Percentiles rank a stretch among this genome's conserved stretches.
These are phyloP conservation scores for Coryphaenoides rupestris DNA, from an alignment of 2,113 vertebrate species.

Conservation along the genomic window DNA sequence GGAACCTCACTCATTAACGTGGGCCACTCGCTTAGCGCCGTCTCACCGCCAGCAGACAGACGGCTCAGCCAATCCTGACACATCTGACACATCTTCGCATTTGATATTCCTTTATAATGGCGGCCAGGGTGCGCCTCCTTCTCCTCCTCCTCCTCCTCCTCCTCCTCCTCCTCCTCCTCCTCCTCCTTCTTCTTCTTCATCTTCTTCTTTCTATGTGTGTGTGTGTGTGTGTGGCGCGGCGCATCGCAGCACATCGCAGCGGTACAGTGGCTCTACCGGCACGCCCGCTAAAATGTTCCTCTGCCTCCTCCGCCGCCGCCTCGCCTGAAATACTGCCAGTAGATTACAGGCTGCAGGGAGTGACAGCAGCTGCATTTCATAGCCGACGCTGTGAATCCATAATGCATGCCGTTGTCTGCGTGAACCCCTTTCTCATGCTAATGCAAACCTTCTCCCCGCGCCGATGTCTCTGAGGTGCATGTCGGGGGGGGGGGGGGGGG, in stretches of 20 bases:
- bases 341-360: slow-evolving; percentile 65
- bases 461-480: slow-evolving; percentile 65
- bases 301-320: no score
- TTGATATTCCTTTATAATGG: slow-evolving; percentile 58
- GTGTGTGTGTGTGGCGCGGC: not conserved
- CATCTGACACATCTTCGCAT: slow-evolving; percentile 52
- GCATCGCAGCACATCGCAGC: no score
- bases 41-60: slow-evolving; percentile 42
- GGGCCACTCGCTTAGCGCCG: slow-evolving; percentile 43
- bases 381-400: slow-evolving; percentile 71
- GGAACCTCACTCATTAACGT: slow-evolving; percentile 61
- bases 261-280: no score
- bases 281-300: slow-evolving; percentile 42
- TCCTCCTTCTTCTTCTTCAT: no score
- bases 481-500: slow-evolving; percentile 32
- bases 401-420: slow-evolving; percentile 71
- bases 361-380: slow-evolving; percentile 70
- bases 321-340: slow-evolving; percentile 58
- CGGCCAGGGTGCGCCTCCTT: slow-evolving; percentile 31
- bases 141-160: no score
- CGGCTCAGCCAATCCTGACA: slow-evolving; percentile 52
- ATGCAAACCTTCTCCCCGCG: slow-evolving; percentile 68
- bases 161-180: slow-evolving; percentile 21
- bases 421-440: slow-evolving; percentile 75
- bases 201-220: no score